A percentile compares a stretch with the other conserved stretches of the same genome.
These are phyloP conservation scores for Heliopora coerulea DNA, from an alignment of 92 coral and sea anemone species.

Conservation along the genomic window DNA sequence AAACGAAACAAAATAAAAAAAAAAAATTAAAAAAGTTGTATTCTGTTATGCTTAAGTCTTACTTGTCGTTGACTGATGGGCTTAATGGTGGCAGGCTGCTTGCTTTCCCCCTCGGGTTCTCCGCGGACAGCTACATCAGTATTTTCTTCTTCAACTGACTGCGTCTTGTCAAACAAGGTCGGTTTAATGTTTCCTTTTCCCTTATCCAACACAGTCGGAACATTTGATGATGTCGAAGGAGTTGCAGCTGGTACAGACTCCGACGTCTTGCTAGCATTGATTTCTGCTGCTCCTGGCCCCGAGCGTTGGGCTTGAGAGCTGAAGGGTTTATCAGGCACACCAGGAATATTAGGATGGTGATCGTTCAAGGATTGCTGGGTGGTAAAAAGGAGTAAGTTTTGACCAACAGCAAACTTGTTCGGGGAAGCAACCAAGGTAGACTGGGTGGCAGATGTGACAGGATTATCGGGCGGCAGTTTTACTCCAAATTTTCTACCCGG, in stretches of 20 bases:
- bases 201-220: not conserved
- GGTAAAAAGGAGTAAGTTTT: not conserved
- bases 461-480: not conserved
- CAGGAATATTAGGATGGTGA: not conserved
- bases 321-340: not conserved
- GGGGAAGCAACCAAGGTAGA: not conserved
- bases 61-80: constrained; percentile 22
- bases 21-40: too few species aligned
- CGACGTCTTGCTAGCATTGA: not conserved
- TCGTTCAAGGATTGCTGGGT: not conserved
- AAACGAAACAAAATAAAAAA: too few species aligned
- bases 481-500: too few species aligned
- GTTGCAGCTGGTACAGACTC: not conserved
- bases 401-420: constrained; percentile 42
- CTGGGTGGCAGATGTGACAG: not conserved
- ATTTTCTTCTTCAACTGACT: not conserved
- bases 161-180: constrained; percentile 15
- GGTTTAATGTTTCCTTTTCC: constrained; percentile 10
- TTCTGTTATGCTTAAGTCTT: too few species aligned
- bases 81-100: constrained; percentile 11
- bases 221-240: not conserved
- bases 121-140: constrained; percentile 13
- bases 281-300: not conserved
- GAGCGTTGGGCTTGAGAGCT: not conserved
- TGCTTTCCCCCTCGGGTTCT: constrained; percentile 42